Evolutionary conservation across 2,113 vertebrate species (phyloP).

Genomic region (Octodon degus): DNA sequence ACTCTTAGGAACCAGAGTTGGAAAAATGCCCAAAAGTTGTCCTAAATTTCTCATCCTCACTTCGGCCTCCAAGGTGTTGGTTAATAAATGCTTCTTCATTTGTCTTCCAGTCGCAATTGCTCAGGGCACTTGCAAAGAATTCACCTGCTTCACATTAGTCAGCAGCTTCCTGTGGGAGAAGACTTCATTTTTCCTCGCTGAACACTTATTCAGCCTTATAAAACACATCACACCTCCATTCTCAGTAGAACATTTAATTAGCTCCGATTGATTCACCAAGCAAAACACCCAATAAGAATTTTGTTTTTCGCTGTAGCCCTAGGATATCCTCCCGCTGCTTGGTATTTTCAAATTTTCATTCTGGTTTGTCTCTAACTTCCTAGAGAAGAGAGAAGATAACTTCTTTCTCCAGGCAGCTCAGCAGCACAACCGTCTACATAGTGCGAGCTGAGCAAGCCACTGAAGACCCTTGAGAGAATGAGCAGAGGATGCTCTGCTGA

Average conservation of each 20-base stretch:
- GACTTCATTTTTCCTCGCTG: neutral
- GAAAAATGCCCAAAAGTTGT: constrained; percentile 5
- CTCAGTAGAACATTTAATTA: constrained; percentile 54
- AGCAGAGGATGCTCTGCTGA: neutral
- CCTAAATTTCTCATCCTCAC: constrained; percentile 6
- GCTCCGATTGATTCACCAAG: constrained; percentile 27
- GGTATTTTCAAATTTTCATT: constrained; percentile 16
- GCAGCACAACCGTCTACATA: neutral
- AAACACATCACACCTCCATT: constrained; percentile 8
- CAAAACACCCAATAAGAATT: neutral
- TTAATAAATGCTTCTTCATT: constrained; percentile 48
- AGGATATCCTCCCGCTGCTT: constrained; percentile 30
- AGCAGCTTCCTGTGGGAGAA: constrained; percentile 50
- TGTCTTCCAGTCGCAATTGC: constrained; percentile 34
- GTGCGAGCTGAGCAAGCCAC: neutral
- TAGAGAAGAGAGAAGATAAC: constrained; percentile 23
- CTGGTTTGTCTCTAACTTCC: constrained; percentile 11
- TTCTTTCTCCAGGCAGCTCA: neutral
- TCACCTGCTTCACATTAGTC: constrained; percentile 57
- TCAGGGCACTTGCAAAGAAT: neutral
- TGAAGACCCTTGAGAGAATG: neutral
- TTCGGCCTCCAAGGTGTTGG: neutral
- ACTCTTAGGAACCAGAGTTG: constrained; percentile 10
- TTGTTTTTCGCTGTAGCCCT: neutral
- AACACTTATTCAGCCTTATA: constrained; percentile 39